Evolutionary conservation across 2,113 vertebrate species (phyloP).

Genomic region (Sphaerodactylus townsendi): DNA sequence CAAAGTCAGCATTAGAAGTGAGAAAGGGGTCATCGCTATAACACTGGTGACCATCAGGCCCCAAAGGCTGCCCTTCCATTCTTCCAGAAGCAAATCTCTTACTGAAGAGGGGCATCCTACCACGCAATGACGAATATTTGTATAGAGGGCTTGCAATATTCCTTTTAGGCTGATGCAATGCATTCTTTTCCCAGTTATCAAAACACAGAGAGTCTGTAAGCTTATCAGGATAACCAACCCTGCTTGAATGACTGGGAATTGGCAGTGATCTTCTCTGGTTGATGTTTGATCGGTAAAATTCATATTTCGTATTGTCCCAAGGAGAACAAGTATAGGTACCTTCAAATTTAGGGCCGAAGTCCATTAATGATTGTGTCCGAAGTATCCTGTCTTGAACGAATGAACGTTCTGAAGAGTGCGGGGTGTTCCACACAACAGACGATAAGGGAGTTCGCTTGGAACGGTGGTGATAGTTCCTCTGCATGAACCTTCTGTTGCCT

Average conservation of each 20-base stretch:
- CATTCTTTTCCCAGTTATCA: constrained; percentile 73
- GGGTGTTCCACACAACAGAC: constrained; percentile 77
- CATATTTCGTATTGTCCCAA: constrained; percentile 57
- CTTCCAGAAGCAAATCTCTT: constrained; percentile 53
- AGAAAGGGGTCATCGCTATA: constrained; percentile 52
- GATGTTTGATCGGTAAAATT: constrained; percentile 62
- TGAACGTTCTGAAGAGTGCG: constrained; percentile 48
- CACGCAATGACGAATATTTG: constrained; percentile 52
- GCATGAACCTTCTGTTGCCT: constrained; percentile 60
- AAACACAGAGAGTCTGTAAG: constrained; percentile 39
- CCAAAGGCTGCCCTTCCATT: constrained; percentile 56
- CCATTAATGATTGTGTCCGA: constrained; percentile 67
- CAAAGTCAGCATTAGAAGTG: constrained; percentile 62
- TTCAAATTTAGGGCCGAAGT: constrained; percentile 56
- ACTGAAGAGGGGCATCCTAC: constrained; percentile 49
- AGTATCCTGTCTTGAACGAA: constrained; percentile 52
- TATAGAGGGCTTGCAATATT: constrained; percentile 58
- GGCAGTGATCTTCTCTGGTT: constrained; percentile 52
- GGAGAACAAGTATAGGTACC: constrained; percentile 41
- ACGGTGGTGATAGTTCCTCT: constrained; percentile 59
- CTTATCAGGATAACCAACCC: constrained; percentile 48
- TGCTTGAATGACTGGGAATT: constrained; percentile 46
- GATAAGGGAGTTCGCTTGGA: constrained; percentile 76
- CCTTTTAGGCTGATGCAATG: constrained; percentile 61
- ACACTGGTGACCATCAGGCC: constrained; percentile 56